Percentiles rank a stretch among this genome's conserved stretches.
These are phyloP conservation scores for Harpagifer antarcticus DNA, from an alignment of 2,797 vertebrate species.

Conservation along the genomic window DNA sequence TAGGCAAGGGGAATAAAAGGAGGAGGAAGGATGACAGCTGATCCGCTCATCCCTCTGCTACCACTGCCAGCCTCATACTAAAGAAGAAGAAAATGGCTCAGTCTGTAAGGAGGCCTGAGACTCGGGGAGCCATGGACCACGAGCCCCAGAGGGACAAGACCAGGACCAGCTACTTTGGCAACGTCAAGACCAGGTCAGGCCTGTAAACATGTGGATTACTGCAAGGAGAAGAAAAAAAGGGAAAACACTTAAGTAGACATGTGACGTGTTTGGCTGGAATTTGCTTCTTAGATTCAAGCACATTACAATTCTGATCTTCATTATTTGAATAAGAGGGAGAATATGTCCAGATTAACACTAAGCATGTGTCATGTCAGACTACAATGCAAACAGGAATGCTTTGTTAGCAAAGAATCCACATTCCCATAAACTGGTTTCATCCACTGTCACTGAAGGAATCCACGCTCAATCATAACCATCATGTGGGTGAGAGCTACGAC, in stretches of 20 bases:
- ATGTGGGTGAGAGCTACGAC: conserved; percentile 45
- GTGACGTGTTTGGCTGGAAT: conserved; percentile 50
- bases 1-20: conserved; percentile 73
- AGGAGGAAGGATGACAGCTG: conserved; percentile 75
- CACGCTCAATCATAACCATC: conserved; percentile 23
- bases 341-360: not conserved
- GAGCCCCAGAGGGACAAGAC: conserved; percentile 75
- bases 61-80: conserved; percentile 38
- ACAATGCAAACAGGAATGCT: not conserved
- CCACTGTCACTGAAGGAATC: conserved; percentile 10
- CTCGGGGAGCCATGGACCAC: conserved; percentile 70
- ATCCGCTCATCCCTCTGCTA: conserved; percentile 46
- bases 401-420: not conserved
- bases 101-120: conserved; percentile 67
- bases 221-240: conserved; percentile 16
- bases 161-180: conserved; percentile 84
- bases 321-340: conserved; percentile 2
- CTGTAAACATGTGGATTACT: conserved; percentile 44
- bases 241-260: conserved; percentile 20
- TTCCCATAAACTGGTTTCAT: conserved; percentile 26
- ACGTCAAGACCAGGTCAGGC: conserved; percentile 84
- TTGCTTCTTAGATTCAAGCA: conserved; percentile 35
- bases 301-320: conserved; percentile 38
- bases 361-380: not conserved
- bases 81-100: conserved; percentile 66